Evolutionary conservation across 2,113 vertebrate genomes (phyloP).

Genomic region (Cyanoliseus patagonus): DNA sequence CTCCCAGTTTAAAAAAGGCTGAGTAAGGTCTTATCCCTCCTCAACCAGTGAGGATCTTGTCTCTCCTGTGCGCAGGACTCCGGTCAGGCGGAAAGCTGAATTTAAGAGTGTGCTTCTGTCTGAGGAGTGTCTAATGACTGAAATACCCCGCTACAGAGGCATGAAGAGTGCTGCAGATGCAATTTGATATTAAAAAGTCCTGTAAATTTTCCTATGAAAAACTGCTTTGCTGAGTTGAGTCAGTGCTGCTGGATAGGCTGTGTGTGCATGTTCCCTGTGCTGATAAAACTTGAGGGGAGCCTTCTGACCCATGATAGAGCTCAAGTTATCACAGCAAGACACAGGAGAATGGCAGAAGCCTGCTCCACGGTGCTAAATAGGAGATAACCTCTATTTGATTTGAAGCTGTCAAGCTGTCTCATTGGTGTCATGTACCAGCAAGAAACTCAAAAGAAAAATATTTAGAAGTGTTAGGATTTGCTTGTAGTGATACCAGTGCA

Average conservation of each 20-base stretch:
- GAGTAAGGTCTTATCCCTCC: neutral
- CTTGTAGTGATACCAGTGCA: neutral
- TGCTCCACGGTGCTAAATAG: neutral
- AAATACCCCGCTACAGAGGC: neutral
- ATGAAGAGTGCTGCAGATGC: neutral
- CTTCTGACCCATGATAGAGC: neutral
- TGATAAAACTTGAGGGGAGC: neutral
- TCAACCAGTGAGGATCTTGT: neutral
- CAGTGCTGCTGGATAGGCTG: neutral
- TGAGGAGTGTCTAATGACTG: neutral
- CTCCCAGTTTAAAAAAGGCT: neutral
- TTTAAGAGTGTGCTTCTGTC: neutral
- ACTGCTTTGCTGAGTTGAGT: neutral
- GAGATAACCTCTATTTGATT: rapidly evolving
- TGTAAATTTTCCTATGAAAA: neutral
- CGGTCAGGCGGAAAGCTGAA: neutral
- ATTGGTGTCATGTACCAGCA: neutral
- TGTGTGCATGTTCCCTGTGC: rapidly evolving
- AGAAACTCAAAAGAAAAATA: neutral
- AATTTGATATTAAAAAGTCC: neutral
- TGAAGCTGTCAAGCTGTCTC: no score
- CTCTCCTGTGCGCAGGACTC: neutral
- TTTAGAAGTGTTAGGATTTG: neutral
- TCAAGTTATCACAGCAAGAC: neutral
- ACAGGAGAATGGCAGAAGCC: neutral